Conservation (phyloP, 2,888 invertebrate species). For the Oscheius sp. region DNA sequence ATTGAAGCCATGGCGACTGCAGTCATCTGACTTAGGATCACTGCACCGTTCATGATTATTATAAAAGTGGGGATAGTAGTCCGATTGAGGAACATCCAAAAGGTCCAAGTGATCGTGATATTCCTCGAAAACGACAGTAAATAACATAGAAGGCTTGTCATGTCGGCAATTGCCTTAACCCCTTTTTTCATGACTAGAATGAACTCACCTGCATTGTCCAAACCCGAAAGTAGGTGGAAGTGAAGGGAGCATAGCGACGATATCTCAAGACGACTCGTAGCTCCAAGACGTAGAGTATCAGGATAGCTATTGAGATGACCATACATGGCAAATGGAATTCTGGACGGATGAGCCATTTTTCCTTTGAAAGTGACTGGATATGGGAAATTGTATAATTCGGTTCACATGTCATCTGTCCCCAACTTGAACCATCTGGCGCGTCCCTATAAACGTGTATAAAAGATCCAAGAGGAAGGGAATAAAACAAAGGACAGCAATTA, state of each 20-base stretch:
- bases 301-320: conserved; percentile 21
- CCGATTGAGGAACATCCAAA: conserved; percentile 30
- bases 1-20: conserved; percentile 24
- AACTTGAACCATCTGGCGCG: conserved; percentile 24
- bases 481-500: too few species aligned
- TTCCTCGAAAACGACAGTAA: conserved; percentile 21
- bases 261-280: conserved; percentile 28
- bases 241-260: conserved; percentile 25
- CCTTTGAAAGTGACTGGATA: conserved; percentile 9
- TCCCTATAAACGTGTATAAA: conserved; percentile 11
- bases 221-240: conserved; percentile 31
- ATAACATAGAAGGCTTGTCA: conserved; percentile 24
- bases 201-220: conserved; percentile 31
- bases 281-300: conserved; percentile 25
- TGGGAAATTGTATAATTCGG: conserved; percentile 21
- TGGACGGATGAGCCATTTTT: conserved; percentile 29
- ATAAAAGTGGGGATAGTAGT: conserved; percentile 26
- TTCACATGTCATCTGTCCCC: conserved; percentile 27
- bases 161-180: conserved; percentile 26
- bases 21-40: conserved; percentile 31
- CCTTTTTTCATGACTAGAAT: background rate
- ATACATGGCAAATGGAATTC: conserved; percentile 33
- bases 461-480: too few species aligned
- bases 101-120: conserved; percentile 29
- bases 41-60: conserved; percentile 30